These are phyloP conservation scores for Halcyon chelicuti DNA, from an alignment of 2,797 vertebrate species.

Conservation along the genomic window DNA sequence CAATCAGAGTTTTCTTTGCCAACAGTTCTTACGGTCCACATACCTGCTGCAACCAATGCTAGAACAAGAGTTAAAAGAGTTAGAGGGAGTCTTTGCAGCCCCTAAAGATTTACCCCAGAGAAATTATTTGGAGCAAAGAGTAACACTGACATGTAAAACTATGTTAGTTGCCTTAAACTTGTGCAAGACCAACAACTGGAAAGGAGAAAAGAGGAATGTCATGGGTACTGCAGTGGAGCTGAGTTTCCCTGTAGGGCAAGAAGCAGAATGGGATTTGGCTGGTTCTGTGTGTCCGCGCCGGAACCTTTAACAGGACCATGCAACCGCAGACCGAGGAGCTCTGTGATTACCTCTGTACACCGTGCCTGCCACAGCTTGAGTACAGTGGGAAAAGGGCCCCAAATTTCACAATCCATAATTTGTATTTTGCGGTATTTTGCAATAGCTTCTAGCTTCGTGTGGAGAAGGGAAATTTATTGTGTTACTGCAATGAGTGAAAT, in stretches of 20 bases:
- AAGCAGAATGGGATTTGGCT: background rate
- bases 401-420: background rate
- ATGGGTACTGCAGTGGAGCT: background rate
- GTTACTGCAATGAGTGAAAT: background rate
- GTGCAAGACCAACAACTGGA: background rate
- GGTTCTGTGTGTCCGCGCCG: background rate
- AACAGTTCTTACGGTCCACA: background rate
- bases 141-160: background rate
- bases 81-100: background rate
- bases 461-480: background rate
- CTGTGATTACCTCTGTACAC: background rate
- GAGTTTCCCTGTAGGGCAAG: background rate
- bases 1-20: background rate
- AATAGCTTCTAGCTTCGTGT: background rate
- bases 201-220: background rate
- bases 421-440: background rate
- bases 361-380: background rate
- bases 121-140: background rate
- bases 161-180: background rate
- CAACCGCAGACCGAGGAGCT: accelerated
- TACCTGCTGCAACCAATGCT: background rate
- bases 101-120: background rate
- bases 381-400: background rate
- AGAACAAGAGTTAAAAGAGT: background rate
- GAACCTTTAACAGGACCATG: background rate